Evolutionary conservation across 2,113 vertebrate species (phyloP).

Genomic region (Proterorhinus semilunaris): DNA sequence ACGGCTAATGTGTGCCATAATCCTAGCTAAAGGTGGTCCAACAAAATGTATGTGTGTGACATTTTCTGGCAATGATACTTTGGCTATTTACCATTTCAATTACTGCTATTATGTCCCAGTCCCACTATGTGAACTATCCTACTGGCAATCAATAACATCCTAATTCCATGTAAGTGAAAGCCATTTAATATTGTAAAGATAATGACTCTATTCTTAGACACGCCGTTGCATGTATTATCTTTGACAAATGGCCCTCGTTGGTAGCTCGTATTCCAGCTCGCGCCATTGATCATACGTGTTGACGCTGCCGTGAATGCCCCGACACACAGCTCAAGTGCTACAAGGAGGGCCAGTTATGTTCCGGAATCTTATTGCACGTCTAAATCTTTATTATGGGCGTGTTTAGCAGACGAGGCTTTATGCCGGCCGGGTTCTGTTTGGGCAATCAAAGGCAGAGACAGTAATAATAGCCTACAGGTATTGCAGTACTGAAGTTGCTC

Average conservation of each 20-base stretch:
- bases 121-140: too few relatives aligned
- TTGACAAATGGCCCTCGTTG: constrained; percentile 51
- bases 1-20: too few relatives aligned
- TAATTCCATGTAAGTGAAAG: too few relatives aligned
- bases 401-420: constrained; percentile 43
- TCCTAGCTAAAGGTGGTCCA: too few relatives aligned
- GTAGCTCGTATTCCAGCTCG: neutral
- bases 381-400: constrained; percentile 61
- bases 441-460: constrained; percentile 31
- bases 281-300: constrained; percentile 23
- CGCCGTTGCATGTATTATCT: constrained; percentile 11
- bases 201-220: neutral
- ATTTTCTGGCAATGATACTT: too few relatives aligned
- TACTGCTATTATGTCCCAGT: too few relatives aligned
- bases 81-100: too few relatives aligned
- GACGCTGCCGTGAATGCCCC: constrained; percentile 38
- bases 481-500: constrained; percentile 31
- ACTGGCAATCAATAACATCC: too few relatives aligned
- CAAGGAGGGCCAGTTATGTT: constrained; percentile 41
- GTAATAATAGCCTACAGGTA: constrained; percentile 1
- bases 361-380: constrained; percentile 41
- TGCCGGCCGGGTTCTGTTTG: constrained; percentile 37
- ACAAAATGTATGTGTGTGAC: too few relatives aligned
- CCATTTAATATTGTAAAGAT: neutral
- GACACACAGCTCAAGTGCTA: constrained; percentile 34